Base-by-base conservation (phyloP, 2,888 invertebrate species). In the Megalurothrips usitatus region DNA sequence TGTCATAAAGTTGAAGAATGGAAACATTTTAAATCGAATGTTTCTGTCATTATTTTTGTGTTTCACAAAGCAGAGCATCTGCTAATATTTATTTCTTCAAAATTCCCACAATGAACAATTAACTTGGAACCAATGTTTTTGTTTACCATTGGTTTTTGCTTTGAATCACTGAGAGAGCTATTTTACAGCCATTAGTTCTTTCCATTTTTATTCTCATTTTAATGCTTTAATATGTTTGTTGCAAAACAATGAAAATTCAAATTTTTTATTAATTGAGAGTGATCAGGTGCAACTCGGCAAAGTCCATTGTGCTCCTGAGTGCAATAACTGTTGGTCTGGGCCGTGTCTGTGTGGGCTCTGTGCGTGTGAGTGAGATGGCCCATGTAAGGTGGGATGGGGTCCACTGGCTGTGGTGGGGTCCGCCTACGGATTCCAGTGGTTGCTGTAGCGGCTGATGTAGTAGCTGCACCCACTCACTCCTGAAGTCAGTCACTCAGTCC, bases 301-400 rank as follows among this genome's bases (percentile, higher is more conserved):
- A 58, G 58, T 58, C 58, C n/a, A 58, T 58, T 58, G 58, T 58
- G 58, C n/a, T 75, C 68, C 68, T 12, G 68, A 12, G 68, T 75
- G 68, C 68, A 75, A 26, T 75, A 75, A 75, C 68, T 75, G 68
- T 75, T 75, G 11, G 68, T 43, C 34, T 43, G 34, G 34, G 58
- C 19, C 52, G 10, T 52, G 52, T 58, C 19, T 58, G 58, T 58
- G 58, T 58, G 34, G 34, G 34, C 6, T 6, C 34, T 43, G 58
- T 58, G 68, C 26, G 68, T 26, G 68, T 26, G 68, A 75, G 68
- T 75, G 68, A 26, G 68, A 23, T 75, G 68, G 26, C 68, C 68
- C 68, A 75, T 75, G 68, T 75, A 75, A 75, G 68, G 68, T 26
- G 68, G 68, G 68, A 75, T 75, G 68, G 26, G 68, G 68, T 75